Conservation (phyloP, 2,113 vertebrate genomes). For the Chlorodrepanis virens region DNA sequence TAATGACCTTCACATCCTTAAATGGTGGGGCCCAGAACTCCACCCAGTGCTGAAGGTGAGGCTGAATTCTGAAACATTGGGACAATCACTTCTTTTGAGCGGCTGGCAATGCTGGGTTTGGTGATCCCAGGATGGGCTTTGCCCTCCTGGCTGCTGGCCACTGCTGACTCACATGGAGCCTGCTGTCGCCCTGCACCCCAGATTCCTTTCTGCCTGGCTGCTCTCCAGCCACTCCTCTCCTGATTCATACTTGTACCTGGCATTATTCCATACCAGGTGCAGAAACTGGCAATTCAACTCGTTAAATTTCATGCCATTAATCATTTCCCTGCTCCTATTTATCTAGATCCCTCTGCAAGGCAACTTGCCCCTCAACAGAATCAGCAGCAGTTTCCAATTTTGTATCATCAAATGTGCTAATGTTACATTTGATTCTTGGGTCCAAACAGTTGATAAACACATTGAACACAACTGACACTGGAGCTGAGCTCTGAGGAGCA, state of each 20-base stretch:
- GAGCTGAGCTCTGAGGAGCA: not conserved
- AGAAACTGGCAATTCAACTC: not conserved
- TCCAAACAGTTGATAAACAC: not conserved
- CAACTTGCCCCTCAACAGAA: not conserved
- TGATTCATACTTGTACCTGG: not conserved
- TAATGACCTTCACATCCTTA: not conserved
- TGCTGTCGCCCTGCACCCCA: not conserved
- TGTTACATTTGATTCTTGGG: not conserved
- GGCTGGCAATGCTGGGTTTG: fast-evolving
- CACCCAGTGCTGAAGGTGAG: not conserved
- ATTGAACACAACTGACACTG: not conserved
- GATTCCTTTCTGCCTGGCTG: not conserved
- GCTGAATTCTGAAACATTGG: fast-evolving
- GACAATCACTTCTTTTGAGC: not conserved
- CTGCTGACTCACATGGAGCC: not conserved
- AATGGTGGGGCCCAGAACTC: not conserved
- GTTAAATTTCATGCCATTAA: not conserved
- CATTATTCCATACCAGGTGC: not conserved
- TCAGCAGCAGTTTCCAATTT: not conserved
- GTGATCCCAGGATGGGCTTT: not conserved
- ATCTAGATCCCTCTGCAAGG: not conserved
- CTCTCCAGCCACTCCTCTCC: not conserved
- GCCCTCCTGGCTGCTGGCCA: not conserved
- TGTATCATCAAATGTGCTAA: not conserved
- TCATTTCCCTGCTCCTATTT: not conserved